Conservation (phyloP, 1,140 invertebrate species). For the Pachyrhynchus sulphureomaculatus region DNA sequence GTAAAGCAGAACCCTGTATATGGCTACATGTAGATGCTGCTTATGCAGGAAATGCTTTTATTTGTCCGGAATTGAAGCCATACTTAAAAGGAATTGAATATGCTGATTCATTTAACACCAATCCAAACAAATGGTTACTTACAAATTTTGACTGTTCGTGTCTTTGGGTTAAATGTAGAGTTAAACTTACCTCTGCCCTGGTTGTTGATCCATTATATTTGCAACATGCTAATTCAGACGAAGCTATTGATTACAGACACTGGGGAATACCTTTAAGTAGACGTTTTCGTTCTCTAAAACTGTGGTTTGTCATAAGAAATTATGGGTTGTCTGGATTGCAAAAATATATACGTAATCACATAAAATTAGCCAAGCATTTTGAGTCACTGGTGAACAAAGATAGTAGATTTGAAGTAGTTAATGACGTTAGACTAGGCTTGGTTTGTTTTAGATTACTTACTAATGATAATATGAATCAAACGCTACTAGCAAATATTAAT, state of each 20-base stretch:
- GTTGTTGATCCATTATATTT: constrained; percentile 94
- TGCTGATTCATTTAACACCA: constrained; percentile 89
- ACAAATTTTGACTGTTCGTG: constrained; percentile 90
- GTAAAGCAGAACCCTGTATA: constrained; percentile 63
- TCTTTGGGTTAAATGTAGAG: constrained; percentile 86
- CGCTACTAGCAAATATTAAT: constrained; percentile 81
- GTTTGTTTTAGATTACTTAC: constrained; percentile 72
- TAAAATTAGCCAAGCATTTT: constrained; percentile 82
- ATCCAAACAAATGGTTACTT: constrained; percentile 91
- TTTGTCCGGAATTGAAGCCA: constrained; percentile 78
- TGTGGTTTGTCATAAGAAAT: constrained; percentile 85
- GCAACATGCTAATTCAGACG: constrained; percentile 72
- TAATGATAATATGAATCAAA: constrained; percentile 75
- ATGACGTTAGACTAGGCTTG: constrained; percentile 74
- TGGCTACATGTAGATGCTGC: constrained; percentile 79
- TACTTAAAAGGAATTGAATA: constrained; percentile 78
- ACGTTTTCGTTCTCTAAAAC: constrained; percentile 81
- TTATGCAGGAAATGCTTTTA: constrained; percentile 82
- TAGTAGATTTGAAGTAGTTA: constrained; percentile 79
- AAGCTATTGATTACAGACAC: constrained; percentile 82
- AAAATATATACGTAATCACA: constrained; percentile 83
- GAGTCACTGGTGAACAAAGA: constrained; percentile 75
- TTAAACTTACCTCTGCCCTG: constrained; percentile 87
- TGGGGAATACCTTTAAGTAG: constrained; percentile 89
- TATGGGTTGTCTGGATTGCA: constrained; percentile 83